A percentile compares a stretch with the other conserved stretches of the same genome.
Evolutionary conservation across 2,888 invertebrate genomes (phyloP).

Genomic region (Cabera pusaria): DNA sequence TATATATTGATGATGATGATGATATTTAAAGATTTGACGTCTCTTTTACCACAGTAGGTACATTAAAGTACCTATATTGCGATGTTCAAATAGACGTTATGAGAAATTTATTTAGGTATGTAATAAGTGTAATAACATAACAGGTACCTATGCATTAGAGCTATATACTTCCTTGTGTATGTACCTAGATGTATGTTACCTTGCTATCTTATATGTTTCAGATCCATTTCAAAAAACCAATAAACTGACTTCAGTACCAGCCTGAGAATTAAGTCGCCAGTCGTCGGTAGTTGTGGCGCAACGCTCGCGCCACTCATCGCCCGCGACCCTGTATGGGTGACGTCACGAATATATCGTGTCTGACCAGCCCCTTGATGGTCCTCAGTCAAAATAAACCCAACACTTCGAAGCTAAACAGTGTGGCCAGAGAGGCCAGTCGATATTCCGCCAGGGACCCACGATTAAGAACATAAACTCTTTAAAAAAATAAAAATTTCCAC

Average conservation of each 20-base stretch:
- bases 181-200: too few species aligned
- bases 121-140: too few species aligned
- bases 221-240: too few species aligned
- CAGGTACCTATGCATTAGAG: too few species aligned
- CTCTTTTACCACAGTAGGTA: too few species aligned
- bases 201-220: too few species aligned
- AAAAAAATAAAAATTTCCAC: slow-evolving; percentile 38
- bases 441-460: slow-evolving; percentile 82
- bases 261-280: slow-evolving; percentile 31
- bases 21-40: too few species aligned
- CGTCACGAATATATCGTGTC: slow-evolving; percentile 33
- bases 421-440: slow-evolving; percentile 75
- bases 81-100: too few species aligned
- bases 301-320: slow-evolving; percentile 47
- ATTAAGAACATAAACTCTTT: slow-evolving; percentile 76
- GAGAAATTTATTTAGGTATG: too few species aligned
- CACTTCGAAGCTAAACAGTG: slow-evolving; percentile 74
- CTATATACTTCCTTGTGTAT: too few species aligned
- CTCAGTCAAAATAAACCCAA: slow-evolving; percentile 78
- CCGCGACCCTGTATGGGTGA: slow-evolving; percentile 69
- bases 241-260: slow-evolving; percentile 20
- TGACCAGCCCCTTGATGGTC: slow-evolving; percentile 81
- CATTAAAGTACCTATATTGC: too few species aligned
- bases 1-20: too few species aligned
- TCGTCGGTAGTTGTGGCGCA: slow-evolving; percentile 53